Evolutionary conservation across 2,113 vertebrate genomes (phyloP), one percentile per base, ranked within the genome.

Genomic region (Aythya baeri): DNA sequence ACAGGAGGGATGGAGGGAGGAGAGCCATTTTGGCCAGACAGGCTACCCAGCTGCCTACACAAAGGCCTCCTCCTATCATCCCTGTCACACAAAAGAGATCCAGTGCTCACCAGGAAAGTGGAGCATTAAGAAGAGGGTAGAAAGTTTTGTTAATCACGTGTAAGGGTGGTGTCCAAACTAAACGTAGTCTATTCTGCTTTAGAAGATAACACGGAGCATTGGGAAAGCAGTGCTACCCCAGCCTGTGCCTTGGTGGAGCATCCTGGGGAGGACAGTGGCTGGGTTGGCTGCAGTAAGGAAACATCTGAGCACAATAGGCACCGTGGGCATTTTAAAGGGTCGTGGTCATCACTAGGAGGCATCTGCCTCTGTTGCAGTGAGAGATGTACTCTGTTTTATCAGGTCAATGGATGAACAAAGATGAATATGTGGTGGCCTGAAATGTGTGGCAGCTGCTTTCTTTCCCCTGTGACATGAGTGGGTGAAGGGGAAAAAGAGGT

Each of bases 181-280:
- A 25, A 67, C 1, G 4, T 38, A 38, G 18, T 78, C 25, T 70
- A 63, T 70, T 44, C 50, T 91, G 68, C 68, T 86, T 71, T 61
- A 22, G 41, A 74, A 86, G 59, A 8, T 3, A 16, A 46, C 11
- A 26, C 1, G 1, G 0, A 0, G 22, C 57, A 34, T 27, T 70
- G 38, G 44, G 41, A 85, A 58, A n/a, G 38, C 25, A 63, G 52
- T 32, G 78, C 78, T 75, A 23, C 26, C 62, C 66, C 34, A 77
- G 63, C 44, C 68, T 29, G 36, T n/a, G 34, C 63, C 1, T 0
- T 38, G 25, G 20, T 57, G 55, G 54, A 36, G 2, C 44, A 52
- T 55, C 18, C 38, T 38, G 62, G 32, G 32, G 34, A 79, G 43
- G 11, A 76, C 38, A 61, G 32, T 32, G 43, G 13, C 52, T 89